Conservation (phyloP, 2,888 invertebrate species). For the Junonia oenone region DNA sequence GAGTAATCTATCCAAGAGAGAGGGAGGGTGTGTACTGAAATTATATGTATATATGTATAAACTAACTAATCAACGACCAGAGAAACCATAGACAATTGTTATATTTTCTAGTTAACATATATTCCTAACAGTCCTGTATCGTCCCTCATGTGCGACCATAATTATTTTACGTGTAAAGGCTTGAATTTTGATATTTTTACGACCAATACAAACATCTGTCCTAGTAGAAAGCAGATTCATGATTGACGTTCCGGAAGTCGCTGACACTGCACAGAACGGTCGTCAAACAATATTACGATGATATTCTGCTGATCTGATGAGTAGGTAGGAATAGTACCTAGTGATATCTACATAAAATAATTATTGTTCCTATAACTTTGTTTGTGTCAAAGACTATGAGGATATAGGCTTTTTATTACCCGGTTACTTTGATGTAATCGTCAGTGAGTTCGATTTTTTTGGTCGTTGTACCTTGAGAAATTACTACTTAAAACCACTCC, state of each 20-base stretch:
- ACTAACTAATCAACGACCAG: too few species aligned
- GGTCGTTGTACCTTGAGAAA: too few species aligned
- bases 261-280: background rate
- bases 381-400: background rate
- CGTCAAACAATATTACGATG: background rate
- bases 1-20: too few species aligned
- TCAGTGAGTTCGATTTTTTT: too few species aligned
- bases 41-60: too few species aligned
- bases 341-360: background rate
- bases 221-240: background rate
- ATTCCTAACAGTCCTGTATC: background rate
- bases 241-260: background rate
- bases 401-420: too few species aligned
- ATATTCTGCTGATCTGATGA: background rate
- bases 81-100: too few species aligned
- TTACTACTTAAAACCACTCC: too few species aligned
- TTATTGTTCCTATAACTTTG: background rate
- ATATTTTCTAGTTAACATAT: too few species aligned
- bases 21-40: too few species aligned
- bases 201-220: background rate
- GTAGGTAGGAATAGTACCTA: background rate
- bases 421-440: too few species aligned
- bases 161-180: background rate
- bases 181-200: background rate
- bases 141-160: background rate